These are phyloP conservation scores for Pygoscelis antarcticus DNA, from an alignment of 2,113 vertebrate species.

Conservation along the genomic window DNA sequence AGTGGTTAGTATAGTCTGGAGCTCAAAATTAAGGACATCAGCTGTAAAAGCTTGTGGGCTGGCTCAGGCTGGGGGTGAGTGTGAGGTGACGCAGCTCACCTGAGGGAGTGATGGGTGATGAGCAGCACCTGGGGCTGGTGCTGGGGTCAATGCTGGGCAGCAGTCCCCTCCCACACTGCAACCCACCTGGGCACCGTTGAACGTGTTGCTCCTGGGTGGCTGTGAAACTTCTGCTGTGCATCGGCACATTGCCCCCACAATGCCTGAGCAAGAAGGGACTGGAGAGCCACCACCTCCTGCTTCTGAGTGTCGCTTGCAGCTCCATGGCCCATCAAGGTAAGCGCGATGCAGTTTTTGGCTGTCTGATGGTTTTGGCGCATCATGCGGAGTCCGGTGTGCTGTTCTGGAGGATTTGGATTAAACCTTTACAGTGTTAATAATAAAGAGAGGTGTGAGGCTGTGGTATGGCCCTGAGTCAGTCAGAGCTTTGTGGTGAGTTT, in stretches of 20 bases:
- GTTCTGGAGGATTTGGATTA: not conserved
- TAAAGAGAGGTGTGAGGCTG: no score
- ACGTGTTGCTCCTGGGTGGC: rapidly evolving
- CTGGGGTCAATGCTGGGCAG: not conserved
- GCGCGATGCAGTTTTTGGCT: rapidly evolving
- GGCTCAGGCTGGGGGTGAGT: no score
- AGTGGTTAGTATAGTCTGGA: not conserved
- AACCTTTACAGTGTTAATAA: rapidly evolving
- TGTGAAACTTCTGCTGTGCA: not conserved
- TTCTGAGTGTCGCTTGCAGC: rapidly evolving
- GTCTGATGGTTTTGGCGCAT: rapidly evolving
- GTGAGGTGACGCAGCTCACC: not conserved
- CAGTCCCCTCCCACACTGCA: not conserved
- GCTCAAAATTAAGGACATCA: rapidly evolving
- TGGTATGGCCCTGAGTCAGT: no score
- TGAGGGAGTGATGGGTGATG: not conserved
- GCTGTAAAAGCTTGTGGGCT: no score
- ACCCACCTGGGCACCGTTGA: rapidly evolving
- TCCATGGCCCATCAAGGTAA: rapidly evolving
- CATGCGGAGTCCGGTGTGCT: rapidly evolving
- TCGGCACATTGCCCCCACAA: rapidly evolving
- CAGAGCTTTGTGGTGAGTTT: not conserved
- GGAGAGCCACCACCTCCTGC: not conserved
- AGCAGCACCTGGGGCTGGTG: not conserved
- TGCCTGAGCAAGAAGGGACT: rapidly evolving